Conservation (phyloP, 2,797 vertebrate genomes). For the Pipistrellus kuhlii region DNA sequence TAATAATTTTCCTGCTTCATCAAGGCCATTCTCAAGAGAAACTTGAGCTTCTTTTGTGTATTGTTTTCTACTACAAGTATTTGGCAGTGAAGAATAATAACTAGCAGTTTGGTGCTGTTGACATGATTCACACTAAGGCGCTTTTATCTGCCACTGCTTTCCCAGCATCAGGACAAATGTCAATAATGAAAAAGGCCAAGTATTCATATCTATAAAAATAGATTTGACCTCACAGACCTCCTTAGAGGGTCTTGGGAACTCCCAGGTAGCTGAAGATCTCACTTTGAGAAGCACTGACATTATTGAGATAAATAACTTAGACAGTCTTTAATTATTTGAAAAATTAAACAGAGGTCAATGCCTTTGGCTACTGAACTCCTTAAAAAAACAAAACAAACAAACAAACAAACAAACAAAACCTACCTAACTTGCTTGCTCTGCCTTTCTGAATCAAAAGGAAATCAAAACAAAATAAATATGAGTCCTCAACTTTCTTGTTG, state of each 20-base stretch:
- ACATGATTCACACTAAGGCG: background rate
- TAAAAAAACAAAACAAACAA: background rate
- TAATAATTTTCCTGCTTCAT: background rate
- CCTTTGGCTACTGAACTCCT: background rate
- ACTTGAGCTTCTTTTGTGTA: background rate
- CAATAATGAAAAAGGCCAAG: background rate
- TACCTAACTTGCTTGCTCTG: background rate
- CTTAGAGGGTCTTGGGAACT: background rate
- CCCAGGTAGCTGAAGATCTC: background rate
- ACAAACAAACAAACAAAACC: background rate
- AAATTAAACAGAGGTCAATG: constrained; percentile 36
- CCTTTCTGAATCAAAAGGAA: constrained; percentile 24
- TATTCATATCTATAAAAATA: background rate
- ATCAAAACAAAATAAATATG: background rate
- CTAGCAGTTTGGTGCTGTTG: background rate
- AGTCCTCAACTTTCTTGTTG: background rate
- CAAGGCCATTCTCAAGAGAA: background rate
- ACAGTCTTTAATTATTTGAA: background rate
- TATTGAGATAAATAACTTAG: background rate
- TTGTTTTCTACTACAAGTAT: background rate
- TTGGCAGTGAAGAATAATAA: background rate
- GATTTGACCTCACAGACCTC: background rate
- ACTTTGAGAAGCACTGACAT: background rate
- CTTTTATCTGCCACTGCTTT: background rate
- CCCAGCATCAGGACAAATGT: background rate